Evolutionary conservation across 2,888 invertebrate genomes (phyloP), one percentile per base, ranked within the genome.

Genomic region (Lasioglossum pauxillum): DNA sequence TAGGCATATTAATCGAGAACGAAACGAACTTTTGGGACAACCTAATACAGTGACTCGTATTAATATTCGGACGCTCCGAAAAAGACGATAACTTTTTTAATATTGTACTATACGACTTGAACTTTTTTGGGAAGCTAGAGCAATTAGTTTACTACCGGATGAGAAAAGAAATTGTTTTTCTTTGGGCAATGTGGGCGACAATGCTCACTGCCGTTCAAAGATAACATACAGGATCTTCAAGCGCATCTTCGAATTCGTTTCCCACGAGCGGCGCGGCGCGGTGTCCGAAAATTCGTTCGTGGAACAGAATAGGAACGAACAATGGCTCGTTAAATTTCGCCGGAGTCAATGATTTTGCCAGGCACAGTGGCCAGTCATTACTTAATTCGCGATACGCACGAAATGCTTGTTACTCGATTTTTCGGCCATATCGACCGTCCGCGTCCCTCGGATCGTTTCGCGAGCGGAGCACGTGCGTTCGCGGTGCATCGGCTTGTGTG

Each of bases 381-480:
- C 60, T 71, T 41, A 74, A 80, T 67, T 76, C 44, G 12, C 19
- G 49, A 4, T 49, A 38, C 38, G 38, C 75, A 53, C 27, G 60
- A 49, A 57, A 31, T 19, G 71, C 72, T 57, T 19, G 78, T 83
- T 79, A 46, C 60, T 46, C 73, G 57, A 79, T 83, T 83, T 85
- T 85, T 83, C 75, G 75, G 1, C 16, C 60, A 31, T 64, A 31
- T 16, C 60, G 44, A 44, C 12, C 44, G 57, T n/a, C 57, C 57
- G 10, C 12, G 16, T 14, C n/a, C 31, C 27, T 53, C 60, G n/a
- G 75, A 85, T 83, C 72, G 72, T 73, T 79, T 76, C 84, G 72
- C 79, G 84, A 71, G 75, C 79, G 16, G 73, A 83, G 82, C 86
- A 82, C 85, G 86, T 86, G 86, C 85, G 75, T 79, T 23, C 60